Conservation (phyloP, 2,888 invertebrate species). For the Harpalus rufipes region DNA sequence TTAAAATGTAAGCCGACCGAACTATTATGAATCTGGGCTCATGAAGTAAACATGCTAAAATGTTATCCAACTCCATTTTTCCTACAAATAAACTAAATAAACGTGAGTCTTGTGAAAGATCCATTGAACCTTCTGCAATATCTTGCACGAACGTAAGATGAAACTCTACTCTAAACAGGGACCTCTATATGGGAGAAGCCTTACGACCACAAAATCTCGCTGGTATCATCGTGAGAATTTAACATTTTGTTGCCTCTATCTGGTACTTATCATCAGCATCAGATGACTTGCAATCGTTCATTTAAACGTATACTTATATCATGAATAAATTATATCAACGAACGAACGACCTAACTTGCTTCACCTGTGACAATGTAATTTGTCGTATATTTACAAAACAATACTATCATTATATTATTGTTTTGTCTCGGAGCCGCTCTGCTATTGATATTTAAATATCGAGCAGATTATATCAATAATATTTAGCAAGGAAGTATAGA, state of each 20-base stretch:
- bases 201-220: constrained; percentile 31
- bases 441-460: constrained; percentile 20
- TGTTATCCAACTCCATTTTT: background rate
- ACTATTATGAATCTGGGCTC: no score
- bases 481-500: background rate
- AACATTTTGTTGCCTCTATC: constrained; percentile 50
- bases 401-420: constrained; percentile 42
- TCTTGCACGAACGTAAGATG: constrained; percentile 51
- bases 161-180: constrained; percentile 4
- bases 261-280: constrained; percentile 21
- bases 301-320: constrained; percentile 50
- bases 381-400: constrained; percentile 46
- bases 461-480: background rate
- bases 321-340: constrained; percentile 46
- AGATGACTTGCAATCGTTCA: constrained; percentile 49
- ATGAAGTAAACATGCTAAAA: background rate
- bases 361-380: constrained; percentile 42
- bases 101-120: constrained; percentile 27
- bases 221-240: constrained; percentile 64
- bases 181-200: constrained; percentile 47
- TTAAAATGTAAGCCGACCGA: no score
- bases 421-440: background rate
- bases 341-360: constrained; percentile 18
- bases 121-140: constrained; percentile 50
- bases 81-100: constrained; percentile 5